Percentiles rank a stretch among this genome's conserved stretches.
Conservation (phyloP, 2,797 vertebrate species). For the Anomalospiza imberbis region DNA sequence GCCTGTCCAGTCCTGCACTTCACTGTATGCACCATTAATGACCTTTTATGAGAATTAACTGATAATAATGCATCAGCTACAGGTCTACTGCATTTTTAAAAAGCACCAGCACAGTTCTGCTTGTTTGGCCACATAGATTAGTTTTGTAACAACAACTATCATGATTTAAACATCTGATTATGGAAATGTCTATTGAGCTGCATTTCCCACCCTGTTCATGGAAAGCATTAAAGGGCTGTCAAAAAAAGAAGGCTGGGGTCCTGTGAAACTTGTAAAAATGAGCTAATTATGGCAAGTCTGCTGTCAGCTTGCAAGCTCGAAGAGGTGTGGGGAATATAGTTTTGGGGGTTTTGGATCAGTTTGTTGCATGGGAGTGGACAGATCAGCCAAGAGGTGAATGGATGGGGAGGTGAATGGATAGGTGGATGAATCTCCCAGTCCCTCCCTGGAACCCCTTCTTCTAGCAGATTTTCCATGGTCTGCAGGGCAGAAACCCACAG, state of each 20-base stretch:
- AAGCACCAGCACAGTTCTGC: not conserved
- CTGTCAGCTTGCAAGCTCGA: not conserved
- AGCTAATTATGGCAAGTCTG: not conserved
- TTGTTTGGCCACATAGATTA: not conserved
- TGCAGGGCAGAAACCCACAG: not conserved
- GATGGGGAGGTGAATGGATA: not conserved
- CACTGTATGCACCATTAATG: not conserved
- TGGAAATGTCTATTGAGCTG: not conserved
- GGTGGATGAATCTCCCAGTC: not conserved
- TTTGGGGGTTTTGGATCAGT: rapidly evolving
- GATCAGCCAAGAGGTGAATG: not conserved
- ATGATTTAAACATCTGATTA: not conserved
- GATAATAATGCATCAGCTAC: not conserved
- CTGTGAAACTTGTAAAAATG: not conserved
- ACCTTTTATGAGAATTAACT: constrained; percentile 65
- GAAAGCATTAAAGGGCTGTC: not conserved
- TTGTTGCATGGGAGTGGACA: not conserved
- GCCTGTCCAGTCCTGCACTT: not conserved
- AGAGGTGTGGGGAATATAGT: rapidly evolving
- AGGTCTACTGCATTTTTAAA: not conserved
- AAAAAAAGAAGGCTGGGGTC: not conserved
- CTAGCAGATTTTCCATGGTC: not conserved
- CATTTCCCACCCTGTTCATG: rapidly evolving
- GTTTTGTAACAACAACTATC: not conserved
- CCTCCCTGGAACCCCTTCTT: not conserved